phyloP scores from a whole-genome alignment of 2,113 vertebrate species.

The Microtus richardsoni region DNA sequence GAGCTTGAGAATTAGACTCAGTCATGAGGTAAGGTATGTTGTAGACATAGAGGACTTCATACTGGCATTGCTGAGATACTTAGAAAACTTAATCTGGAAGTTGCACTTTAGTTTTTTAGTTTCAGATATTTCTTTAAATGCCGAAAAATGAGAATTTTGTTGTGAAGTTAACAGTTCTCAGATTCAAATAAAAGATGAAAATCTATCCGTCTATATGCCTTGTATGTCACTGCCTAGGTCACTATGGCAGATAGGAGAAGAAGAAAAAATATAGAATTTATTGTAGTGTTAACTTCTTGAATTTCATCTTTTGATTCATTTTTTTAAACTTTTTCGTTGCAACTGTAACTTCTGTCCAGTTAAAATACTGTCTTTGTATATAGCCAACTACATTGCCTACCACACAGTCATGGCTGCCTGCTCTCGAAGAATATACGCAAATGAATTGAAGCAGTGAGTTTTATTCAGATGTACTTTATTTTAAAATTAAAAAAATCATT shows the following conservation, averaged over 20 bases:
- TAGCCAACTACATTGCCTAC: neutral
- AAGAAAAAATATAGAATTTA: conserved; percentile 6
- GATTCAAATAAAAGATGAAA: conserved; percentile 39
- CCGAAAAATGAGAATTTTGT: conserved; percentile 32
- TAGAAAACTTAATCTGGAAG: conserved; percentile 77
- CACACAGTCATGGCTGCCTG: neutral
- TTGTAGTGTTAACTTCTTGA: conserved; percentile 28
- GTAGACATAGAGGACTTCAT: conserved; percentile 72
- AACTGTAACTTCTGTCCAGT: neutral
- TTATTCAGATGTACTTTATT: conserved; percentile 24
- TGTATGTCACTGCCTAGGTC: neutral
- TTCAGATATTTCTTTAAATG: conserved; percentile 79
- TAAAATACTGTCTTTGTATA: conserved; percentile 9
- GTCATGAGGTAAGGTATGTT: conserved; percentile 78
- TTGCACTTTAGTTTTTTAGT: conserved; percentile 79
- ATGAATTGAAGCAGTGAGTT: neutral
- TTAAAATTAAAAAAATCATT: neutral
- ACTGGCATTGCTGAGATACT: conserved; percentile 85
- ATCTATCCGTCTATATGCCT: neutral
- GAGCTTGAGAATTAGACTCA: conserved; percentile 80
- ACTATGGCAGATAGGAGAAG: neutral
- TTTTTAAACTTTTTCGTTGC: neutral
- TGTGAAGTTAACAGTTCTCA: conserved; percentile 31
- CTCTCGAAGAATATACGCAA: neutral
- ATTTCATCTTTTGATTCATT: conserved; percentile 34